Percentiles rank a stretch among this genome's conserved stretches.
Conservation (phyloP, 2,113 vertebrate species). For the Myocastor coypus region DNA sequence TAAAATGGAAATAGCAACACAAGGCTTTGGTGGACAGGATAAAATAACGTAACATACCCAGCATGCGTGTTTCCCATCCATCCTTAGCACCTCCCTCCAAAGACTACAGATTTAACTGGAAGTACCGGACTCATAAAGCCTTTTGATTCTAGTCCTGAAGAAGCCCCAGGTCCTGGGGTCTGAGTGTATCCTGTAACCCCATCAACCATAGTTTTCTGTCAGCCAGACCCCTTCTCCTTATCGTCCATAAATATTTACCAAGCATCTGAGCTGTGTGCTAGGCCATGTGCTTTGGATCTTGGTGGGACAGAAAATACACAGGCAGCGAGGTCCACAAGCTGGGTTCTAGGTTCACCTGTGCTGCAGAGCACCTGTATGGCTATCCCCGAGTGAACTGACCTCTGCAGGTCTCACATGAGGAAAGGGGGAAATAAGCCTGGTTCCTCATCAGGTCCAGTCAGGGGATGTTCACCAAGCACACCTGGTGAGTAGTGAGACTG, state of each 20-base stretch:
- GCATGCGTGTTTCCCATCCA: background rate
- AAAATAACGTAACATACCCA: background rate
- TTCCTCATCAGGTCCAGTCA: background rate
- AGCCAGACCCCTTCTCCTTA: background rate
- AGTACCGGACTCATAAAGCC: background rate
- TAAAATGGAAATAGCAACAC: background rate
- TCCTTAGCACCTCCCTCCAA: background rate
- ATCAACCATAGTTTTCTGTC: background rate
- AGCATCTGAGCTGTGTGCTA: background rate
- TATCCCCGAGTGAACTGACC: background rate
- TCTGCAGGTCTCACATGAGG: background rate
- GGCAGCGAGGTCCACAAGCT: background rate
- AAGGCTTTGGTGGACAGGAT: background rate
- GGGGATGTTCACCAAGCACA: background rate
- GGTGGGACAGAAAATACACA: background rate
- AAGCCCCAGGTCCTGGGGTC: background rate
- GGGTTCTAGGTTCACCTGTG: background rate
- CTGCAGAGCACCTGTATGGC: background rate
- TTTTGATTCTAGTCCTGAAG: constrained; percentile 12
- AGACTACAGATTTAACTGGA: background rate
- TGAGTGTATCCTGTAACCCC: background rate
- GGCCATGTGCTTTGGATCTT: background rate
- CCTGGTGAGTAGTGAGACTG: background rate
- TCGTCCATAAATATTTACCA: constrained; percentile 6
- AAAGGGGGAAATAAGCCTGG: background rate